These are phyloP conservation scores for Spermophilus dauricus DNA, from an alignment of 2,113 vertebrate genomes.

Conservation along the genomic window DNA sequence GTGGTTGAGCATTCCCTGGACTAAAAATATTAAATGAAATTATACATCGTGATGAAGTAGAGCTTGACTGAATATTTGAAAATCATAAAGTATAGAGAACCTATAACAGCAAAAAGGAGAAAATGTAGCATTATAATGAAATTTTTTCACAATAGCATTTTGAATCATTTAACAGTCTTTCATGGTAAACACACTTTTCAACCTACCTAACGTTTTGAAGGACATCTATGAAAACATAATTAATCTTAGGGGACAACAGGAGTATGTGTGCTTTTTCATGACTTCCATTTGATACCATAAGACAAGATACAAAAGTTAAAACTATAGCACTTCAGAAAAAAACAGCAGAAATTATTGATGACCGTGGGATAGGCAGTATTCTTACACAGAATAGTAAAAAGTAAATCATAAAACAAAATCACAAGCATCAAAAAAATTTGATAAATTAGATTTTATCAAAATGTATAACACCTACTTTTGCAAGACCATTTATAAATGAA, in stretches of 20 bases:
- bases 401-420: conserved; percentile 25
- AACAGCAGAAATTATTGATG: not conserved
- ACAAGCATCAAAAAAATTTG: not conserved
- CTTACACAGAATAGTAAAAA: not conserved
- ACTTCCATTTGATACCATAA: not conserved
- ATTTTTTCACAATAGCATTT: not conserved
- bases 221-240: not conserved
- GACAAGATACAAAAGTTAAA: not conserved
- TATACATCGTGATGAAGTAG: not conserved
- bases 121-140: not conserved
- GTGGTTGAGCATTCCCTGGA: too few species aligned
- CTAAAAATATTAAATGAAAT: not conserved
- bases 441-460: not conserved
- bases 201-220: not conserved
- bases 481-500: not conserved
- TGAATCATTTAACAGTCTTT: not conserved
- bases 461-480: not conserved
- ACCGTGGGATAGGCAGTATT: not conserved
- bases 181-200: not conserved
- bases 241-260: not conserved
- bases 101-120: not conserved
- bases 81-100: not conserved
- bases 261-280: not conserved
- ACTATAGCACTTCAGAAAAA: not conserved
- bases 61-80: conserved; percentile 47